These are phyloP conservation scores for Drosophila oshimai DNA, from an alignment of 1,140 invertebrate species.

Conservation along the genomic window DNA sequence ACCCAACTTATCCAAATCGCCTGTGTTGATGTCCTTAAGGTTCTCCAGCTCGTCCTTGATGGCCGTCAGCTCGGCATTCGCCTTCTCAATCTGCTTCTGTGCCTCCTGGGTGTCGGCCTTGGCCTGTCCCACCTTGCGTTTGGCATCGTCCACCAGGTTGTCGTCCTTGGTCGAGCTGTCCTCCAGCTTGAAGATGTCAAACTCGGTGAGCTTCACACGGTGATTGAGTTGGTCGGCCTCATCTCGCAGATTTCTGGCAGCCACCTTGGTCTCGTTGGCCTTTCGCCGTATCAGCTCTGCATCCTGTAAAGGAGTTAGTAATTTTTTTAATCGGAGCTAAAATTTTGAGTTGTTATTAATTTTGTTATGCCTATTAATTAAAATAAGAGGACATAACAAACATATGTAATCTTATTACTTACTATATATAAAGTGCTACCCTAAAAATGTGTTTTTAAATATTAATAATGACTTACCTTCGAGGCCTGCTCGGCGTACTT, in stretches of 20 bases:
- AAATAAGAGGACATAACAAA: too few species aligned
- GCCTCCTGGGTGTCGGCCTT: constrained; percentile 91
- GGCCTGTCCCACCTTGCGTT: constrained; percentile 91
- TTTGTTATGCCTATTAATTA: too few species aligned
- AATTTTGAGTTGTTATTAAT: too few species aligned
- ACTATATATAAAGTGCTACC: too few species aligned
- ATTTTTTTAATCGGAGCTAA: too few species aligned
- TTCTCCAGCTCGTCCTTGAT: constrained; percentile 92
- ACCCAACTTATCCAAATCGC: constrained; percentile 87
- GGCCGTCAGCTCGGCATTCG: constrained; percentile 89
- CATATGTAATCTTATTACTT: too few species aligned
- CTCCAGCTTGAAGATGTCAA: constrained; percentile 88
- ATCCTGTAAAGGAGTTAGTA: constrained; percentile 82
- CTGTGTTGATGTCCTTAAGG: constrained; percentile 89
- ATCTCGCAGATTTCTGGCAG: constrained; percentile 88
- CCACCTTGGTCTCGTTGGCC: constrained; percentile 89
- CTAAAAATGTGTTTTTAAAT: too few species aligned
- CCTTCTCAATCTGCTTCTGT: constrained; percentile 90
- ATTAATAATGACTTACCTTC: constrained; percentile 84
- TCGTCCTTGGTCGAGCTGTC: constrained; percentile 89
- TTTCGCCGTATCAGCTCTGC: constrained; percentile 90
- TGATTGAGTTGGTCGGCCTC: constrained; percentile 89
- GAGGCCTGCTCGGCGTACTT: constrained; percentile 89
- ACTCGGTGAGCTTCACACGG: constrained; percentile 88
- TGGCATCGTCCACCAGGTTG: constrained; percentile 88